Evolutionary conservation across 1,140 invertebrate genomes (phyloP), one percentile per base, ranked within the genome.

Genomic region (Dysdera silvatica): DNA sequence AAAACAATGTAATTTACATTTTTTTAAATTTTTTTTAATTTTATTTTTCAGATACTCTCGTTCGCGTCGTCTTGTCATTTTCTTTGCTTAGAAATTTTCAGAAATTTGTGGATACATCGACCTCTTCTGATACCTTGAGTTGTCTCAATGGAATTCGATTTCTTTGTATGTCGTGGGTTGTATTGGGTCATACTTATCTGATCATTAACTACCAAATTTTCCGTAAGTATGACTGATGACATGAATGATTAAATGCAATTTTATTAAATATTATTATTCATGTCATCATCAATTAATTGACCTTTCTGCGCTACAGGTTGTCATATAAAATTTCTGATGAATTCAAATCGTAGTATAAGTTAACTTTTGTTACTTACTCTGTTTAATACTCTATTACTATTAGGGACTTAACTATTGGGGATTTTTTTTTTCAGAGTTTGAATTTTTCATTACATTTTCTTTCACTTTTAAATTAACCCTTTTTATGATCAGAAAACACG

Each of bases 141-240:
- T 66, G 55, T 23, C 28, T 92, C 40, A 88, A 92, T 68, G 89
- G 89, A 1, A 76, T 93, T 0, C 80, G 88, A 6, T 85, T 88
- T 0, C 81, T 94, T 40, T 91, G 88, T 67, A 93, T 94, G 88
- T 83, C 84, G 8, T 95, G 92, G 92, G 87, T 96, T 2, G 88
- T 96, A 45, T 81, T 95, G 2, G 91, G 90, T 0, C 91, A 96
- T 74, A 88, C 89, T 0, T 92, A 71, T 43, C 20, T 66, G 2
- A 59, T 33, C 12, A 54, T 66, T 10, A 66, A 66, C 33, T 66
- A 54, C 24, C 64, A 60, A 41, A 59, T 56, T n/a, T 60, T 66
- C 33, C 51, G 64, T 66, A 61, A 61, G 64, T 54, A 40, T n/a
- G 16, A 12, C 20, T 35, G n/a, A 24, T 7, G 10, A 29, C 10